Evolutionary conservation across 2,888 invertebrate species (phyloP).

Genomic region (Napeogenes sylphis): DNA sequence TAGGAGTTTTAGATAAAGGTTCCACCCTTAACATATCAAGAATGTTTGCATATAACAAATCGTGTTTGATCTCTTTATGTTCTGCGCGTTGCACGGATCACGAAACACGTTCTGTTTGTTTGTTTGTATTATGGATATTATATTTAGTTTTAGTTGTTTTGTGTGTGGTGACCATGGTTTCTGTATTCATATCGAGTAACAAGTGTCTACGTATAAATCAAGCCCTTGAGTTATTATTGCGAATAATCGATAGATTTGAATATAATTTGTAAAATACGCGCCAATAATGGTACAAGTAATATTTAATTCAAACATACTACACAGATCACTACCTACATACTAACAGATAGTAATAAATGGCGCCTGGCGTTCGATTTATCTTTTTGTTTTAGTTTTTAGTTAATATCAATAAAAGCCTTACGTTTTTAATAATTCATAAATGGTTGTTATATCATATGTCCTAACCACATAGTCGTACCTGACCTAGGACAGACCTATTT

Average conservation of each 20-base stretch:
- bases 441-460: constrained; percentile 1
- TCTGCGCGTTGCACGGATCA: constrained; percentile 57
- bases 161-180: constrained; percentile 13
- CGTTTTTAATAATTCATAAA: constrained; percentile 3
- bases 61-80: constrained; percentile 66
- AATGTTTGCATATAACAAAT: constrained; percentile 68
- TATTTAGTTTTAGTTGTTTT: constrained; percentile 21
- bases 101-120: constrained; percentile 65
- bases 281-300: no score
- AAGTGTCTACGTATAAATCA: constrained; percentile 5
- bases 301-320: not conserved
- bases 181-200: constrained; percentile 2
- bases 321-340: not conserved
- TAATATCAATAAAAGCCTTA: no score
- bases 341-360: no score
- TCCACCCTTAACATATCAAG: constrained; percentile 58
- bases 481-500: constrained; percentile 21
- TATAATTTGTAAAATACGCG: no score
- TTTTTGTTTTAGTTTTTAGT: not conserved
- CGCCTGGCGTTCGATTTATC: constrained; percentile 3
- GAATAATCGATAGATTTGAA: no score
- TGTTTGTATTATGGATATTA: constrained; percentile 31
- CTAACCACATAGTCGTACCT: constrained; percentile 7
- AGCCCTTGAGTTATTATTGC: no score
- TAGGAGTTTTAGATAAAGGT: constrained; percentile 57